Percentiles rank a stretch among this genome's conserved stretches.
Conservation (phyloP, 2,888 invertebrate genomes). For the Polietes domitor region DNA sequence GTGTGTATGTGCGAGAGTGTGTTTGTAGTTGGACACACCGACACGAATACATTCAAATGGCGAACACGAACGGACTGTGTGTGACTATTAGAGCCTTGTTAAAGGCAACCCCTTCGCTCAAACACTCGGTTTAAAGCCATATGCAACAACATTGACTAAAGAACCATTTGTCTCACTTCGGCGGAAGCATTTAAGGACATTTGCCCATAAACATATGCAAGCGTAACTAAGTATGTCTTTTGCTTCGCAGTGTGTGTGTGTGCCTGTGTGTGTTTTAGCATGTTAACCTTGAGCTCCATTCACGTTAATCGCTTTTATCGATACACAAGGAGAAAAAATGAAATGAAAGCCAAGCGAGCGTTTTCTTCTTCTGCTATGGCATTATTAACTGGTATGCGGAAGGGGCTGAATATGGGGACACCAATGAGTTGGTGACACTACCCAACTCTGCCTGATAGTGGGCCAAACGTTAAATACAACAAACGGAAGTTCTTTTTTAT, state of each 20-base stretch:
- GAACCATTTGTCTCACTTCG: not conserved
- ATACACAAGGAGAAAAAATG: conserved; percentile 3
- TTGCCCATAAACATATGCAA: not conserved
- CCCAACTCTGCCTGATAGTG: not conserved
- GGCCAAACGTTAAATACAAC: not conserved
- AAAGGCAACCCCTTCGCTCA: not conserved
- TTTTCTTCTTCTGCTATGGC: not conserved
- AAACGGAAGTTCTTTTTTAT: conserved; percentile 19
- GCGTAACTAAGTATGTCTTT: not conserved
- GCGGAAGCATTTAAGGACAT: conserved; percentile 15
- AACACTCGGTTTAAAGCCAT: not conserved
- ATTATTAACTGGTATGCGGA: not conserved
- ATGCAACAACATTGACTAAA: not conserved
- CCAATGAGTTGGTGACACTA: not conserved
- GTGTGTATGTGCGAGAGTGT: not conserved
- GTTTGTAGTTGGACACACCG: not conserved
- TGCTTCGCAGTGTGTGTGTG: not conserved
- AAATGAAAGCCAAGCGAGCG: too few relatives aligned
- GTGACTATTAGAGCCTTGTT: not conserved
- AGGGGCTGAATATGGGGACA: not conserved
- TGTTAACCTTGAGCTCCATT: conserved; percentile 38
- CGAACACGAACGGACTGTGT: not conserved
- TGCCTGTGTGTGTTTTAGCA: not conserved
- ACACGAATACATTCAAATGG: not conserved
- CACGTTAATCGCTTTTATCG: conserved; percentile 50